Evolutionary conservation across 2,888 invertebrate species (phyloP).

Genomic region (Biston stratarius): DNA sequence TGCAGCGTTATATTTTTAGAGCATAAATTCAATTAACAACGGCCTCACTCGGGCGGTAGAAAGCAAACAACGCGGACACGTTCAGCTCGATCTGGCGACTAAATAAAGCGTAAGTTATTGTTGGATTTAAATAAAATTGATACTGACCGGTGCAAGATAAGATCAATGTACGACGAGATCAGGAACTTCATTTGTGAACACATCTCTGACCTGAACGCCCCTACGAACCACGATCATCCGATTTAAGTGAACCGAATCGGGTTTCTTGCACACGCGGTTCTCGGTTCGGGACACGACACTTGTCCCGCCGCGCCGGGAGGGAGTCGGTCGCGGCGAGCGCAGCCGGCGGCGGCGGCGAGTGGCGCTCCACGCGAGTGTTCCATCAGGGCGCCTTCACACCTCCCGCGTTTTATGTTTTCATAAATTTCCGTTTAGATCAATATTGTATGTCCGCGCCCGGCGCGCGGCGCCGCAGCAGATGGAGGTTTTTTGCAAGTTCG

Average conservation of each 20-base stretch:
- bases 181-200: constrained; percentile 76
- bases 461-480: constrained; percentile 67
- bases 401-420: constrained; percentile 81
- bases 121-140: constrained; percentile 67
- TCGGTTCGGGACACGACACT: constrained; percentile 48
- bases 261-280: constrained; percentile 49
- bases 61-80: constrained; percentile 56
- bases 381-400: constrained; percentile 72
- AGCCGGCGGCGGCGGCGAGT: constrained; percentile 55
- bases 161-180: too few relatives aligned
- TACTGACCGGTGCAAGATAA: too few relatives aligned
- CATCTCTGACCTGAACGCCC: constrained; percentile 64
- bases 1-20: constrained; percentile 46
- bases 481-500: constrained; percentile 71
- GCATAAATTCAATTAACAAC: constrained; percentile 52
- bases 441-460: constrained; percentile 80
- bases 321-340: constrained; percentile 36
- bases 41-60: constrained; percentile 51
- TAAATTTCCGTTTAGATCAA: constrained; percentile 82
- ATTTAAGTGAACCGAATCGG: constrained; percentile 56
- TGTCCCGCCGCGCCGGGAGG: constrained; percentile 24
- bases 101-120: constrained; percentile 74
- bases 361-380: constrained; percentile 66
- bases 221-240: constrained; percentile 56
- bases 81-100: constrained; percentile 70